phyloP scores from a whole-genome alignment of 2,113 vertebrate species.

The Eidolon helvum region DNA sequence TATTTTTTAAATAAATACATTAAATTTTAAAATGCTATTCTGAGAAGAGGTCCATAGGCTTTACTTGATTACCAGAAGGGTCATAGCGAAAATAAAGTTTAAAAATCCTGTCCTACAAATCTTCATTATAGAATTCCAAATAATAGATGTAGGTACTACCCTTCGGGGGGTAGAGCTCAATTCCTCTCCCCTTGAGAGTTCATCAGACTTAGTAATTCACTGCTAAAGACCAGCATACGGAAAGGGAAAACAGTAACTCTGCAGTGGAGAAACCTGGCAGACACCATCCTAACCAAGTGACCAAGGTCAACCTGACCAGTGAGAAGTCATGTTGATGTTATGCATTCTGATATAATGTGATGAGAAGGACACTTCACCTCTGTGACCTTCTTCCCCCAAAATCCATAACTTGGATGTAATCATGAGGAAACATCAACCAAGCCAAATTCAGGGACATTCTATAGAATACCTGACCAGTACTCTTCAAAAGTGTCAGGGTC shows the following conservation, averaged over 20 bases:
- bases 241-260: not conserved
- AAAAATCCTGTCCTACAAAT: not conserved
- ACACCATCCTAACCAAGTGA: not conserved
- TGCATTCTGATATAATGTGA: too few species aligned
- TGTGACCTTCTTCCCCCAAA: not conserved
- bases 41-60: not conserved
- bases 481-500: not conserved
- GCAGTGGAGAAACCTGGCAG: not conserved
- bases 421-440: not conserved
- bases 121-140: not conserved
- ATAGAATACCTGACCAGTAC: not conserved
- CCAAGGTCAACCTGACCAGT: not conserved
- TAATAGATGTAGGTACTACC: not conserved
- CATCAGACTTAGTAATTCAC: not conserved
- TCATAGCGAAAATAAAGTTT: not conserved
- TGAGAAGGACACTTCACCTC: not conserved
- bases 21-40: not conserved
- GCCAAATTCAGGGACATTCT: not conserved
- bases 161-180: accelerated
- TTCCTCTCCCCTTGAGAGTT: not conserved
- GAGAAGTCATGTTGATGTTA: not conserved
- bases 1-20: not conserved
- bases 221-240: not conserved
- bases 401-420: not conserved
- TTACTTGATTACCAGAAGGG: not conserved